These are phyloP conservation scores for Drosophila kuntzei DNA, from an alignment of 2,888 invertebrate species.

Conservation along the genomic window DNA sequence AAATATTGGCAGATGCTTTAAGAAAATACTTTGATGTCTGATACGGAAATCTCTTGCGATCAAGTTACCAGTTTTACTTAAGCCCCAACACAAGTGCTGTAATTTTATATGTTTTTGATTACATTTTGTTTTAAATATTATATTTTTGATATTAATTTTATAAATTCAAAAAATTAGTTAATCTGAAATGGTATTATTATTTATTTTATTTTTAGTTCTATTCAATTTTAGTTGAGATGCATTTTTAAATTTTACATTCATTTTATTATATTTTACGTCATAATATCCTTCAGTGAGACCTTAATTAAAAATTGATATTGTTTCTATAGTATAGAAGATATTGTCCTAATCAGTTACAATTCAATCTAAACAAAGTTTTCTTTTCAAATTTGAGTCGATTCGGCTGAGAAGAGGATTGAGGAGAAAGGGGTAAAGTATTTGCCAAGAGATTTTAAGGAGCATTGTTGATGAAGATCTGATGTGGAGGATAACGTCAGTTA, in stretches of 20 bases:
- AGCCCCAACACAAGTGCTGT: no score
- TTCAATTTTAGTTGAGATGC: no score
- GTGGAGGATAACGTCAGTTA: conserved; percentile 18
- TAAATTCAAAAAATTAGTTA: no score
- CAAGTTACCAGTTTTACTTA: conserved; percentile 6
- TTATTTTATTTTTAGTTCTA: no score
- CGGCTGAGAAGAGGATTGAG: background rate
- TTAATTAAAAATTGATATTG: no score
- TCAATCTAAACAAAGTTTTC: background rate
- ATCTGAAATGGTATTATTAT: no score
- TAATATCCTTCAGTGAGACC: no score
- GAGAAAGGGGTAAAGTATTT: background rate
- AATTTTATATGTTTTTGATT: no score
- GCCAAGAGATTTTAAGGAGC: conserved; percentile 1
- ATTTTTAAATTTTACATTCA: no score
- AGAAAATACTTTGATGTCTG: background rate
- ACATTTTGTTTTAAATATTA: no score
- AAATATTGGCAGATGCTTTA: background rate
- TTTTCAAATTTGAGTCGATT: background rate
- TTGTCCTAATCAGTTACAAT: background rate
- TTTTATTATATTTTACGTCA: no score
- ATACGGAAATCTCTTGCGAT: background rate
- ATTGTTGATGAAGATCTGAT: conserved; percentile 14
- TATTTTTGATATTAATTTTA: no score
- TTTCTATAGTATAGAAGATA: background rate